Percentiles rank a stretch among this genome's conserved stretches.
phyloP scores from a whole-genome alignment of 2,797 vertebrate species.

The Schizopygopsis malacanthus region DNA sequence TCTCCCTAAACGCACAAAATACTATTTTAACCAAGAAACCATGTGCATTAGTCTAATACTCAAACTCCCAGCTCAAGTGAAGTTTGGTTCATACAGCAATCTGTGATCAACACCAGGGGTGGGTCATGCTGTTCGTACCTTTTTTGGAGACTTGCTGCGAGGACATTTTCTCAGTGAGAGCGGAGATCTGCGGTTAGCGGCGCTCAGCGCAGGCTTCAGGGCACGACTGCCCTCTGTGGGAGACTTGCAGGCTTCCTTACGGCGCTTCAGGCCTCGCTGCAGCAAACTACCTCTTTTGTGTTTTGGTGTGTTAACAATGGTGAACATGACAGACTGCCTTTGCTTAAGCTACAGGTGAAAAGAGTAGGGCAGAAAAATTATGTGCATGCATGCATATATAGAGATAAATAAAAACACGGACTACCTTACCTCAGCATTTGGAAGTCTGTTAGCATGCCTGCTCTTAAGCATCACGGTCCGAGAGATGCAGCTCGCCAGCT shows the following conservation, averaged over 20 bases:
- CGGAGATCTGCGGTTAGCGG: constrained; percentile 55
- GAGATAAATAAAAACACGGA: too few relatives aligned
- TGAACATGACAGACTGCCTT: constrained; percentile 83
- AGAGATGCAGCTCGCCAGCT: constrained; percentile 85
- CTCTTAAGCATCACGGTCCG: constrained; percentile 85
- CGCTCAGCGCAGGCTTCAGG: constrained; percentile 47
- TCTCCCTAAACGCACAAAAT: constrained; percentile 12
- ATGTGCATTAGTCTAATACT: neutral
- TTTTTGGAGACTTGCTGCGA: constrained; percentile 64
- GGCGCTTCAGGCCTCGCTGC: constrained; percentile 77
- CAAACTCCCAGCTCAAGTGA: neutral
- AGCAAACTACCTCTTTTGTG: constrained; percentile 66
- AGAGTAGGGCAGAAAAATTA: neutral
- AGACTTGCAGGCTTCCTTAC: constrained; percentile 72
- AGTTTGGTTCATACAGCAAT: neutral
- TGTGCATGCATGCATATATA: neutral
- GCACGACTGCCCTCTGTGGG: constrained; percentile 63
- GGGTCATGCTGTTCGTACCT: constrained; percentile 19
- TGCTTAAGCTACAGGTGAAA: constrained; percentile 71
- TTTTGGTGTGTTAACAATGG: constrained; percentile 87
- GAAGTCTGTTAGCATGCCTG: constrained; percentile 62
- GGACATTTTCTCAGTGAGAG: constrained; percentile 66
- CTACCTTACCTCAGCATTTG: constrained; percentile 78
- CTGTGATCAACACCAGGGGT: neutral
- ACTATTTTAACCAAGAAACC: neutral